Evolutionary conservation across 2,888 invertebrate genomes (phyloP), one percentile per base, ranked within the genome.

Genomic region (Zonitis immaculata): DNA sequence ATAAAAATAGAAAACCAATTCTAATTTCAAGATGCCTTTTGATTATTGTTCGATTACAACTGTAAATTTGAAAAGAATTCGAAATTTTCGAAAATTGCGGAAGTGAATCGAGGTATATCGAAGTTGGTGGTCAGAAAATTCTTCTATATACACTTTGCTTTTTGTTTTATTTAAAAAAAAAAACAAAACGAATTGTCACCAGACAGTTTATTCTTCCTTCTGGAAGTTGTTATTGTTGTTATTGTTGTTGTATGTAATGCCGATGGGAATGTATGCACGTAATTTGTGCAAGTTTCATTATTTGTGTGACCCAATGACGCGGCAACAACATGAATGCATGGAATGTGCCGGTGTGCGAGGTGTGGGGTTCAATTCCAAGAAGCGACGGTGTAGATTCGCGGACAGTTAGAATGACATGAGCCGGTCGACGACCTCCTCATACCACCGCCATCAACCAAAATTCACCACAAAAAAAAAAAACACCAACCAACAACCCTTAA

Each of bases 301-400:
- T 50, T 52, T 50, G 52, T 56, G 50, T 56, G 56, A 56, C 56
- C 56, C 52, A 56, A 56, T 56, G 56, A 56, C 52, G 56, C 56
- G 52, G 43, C 52, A 44, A 63, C 64, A 65, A 62, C 66, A 67
- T 66, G 67, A 68, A 68, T 70, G 71, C 66, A 54, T 60, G 66
- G 68, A 68, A 70, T 68, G 61, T 52, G 59, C 65, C 65, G 62
- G 66, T 58, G 66, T 58, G 66, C 68, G 68, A 70, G 70, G 71
- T 73, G 72, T 70, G 73, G 75, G 73, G 73, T 73, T 74, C 73
- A 70, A 72, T 78, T 78, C 78, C 74, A 74, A 73, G 78, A 78
- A 78, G 65, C 66, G 63, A 60, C 62, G 61, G 62, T 68, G 69
- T 64, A 79, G 78, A 78, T 75, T 74, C 77, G 80, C 70, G 70